Conservation (phyloP, 2,888 invertebrate species). For the Platynereis dumerilii region DNA sequence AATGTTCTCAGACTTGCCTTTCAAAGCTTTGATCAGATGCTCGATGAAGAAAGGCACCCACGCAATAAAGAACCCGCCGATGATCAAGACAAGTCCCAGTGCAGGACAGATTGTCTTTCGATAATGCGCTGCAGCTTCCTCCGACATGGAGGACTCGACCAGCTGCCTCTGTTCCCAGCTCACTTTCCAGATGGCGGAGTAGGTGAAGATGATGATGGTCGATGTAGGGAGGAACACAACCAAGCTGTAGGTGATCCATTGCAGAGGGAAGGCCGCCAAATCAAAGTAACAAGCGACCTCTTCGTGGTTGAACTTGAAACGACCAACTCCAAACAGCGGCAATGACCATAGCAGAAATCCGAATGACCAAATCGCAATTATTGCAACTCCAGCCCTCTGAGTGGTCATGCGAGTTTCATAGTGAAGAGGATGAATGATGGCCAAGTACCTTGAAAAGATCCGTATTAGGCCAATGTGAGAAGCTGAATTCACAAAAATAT, state of each 20-base stretch:
- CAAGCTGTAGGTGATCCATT: conserved; percentile 6
- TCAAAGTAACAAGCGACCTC: conserved; percentile 14
- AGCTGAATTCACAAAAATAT: no score
- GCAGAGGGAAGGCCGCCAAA: conserved; percentile 2
- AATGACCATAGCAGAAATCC: conserved; percentile 3
- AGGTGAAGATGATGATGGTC: background rate
- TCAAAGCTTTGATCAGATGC: conserved; percentile 7
- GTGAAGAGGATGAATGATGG: conserved; percentile 1
- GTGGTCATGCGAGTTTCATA: background rate
- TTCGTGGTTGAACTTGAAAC: conserved; percentile 3
- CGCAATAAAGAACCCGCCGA: conserved; percentile 5
- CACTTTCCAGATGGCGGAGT: conserved; percentile 6
- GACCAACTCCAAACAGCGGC: conserved; percentile 2
- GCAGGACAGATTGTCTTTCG: background rate
- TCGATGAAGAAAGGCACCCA: conserved; percentile 12
- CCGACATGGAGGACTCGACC: background rate
- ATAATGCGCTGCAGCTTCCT: background rate
- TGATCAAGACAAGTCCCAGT: background rate
- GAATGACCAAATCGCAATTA: background rate
- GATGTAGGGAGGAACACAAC: conserved; percentile 6
- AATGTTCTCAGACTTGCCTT: background rate
- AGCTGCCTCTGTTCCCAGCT: background rate
- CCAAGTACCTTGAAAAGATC: background rate
- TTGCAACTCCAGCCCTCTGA: background rate
- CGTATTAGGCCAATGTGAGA: no score